Evolutionary conservation across 2,113 vertebrate species (phyloP), one percentile per base, ranked within the genome.

Genomic region (Gambusia affinis): DNA sequence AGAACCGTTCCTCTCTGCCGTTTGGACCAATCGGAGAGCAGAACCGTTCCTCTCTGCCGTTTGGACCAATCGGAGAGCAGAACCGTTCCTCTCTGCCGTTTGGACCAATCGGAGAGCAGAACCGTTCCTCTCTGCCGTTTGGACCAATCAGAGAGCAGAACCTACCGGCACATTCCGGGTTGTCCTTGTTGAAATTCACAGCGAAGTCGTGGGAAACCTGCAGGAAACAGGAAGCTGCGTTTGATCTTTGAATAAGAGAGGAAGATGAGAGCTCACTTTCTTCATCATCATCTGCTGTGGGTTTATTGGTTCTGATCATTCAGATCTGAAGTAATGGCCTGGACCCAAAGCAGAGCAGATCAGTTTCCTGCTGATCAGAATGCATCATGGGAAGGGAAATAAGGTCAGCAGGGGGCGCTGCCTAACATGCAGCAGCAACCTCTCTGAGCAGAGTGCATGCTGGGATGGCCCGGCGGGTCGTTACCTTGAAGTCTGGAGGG

Each of bases 141-240:
- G 65, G 10, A 47, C 72, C 64, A 84, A 60, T 44, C 44, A 8
- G 28, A 44, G 17, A 1, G 24, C 64, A 86, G 79, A 28, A 3
- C 81, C 8, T 94, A 99, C 98, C 98, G 96, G 96, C 97, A 93
- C 97, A 99, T 92, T 99, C 97, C 0, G 98, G 97, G 81, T 99
- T 99, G 72, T 98, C 97, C 94, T 98, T 95, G 47, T 98, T 98
- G 93, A 99, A 99, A 93, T 98, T 99, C 92, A 99, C 97, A 35
- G 98, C 97, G 85, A 99, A 99, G 94, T 99, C 97, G 69, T 98
- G 98, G 82, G 97, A 99, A 57, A 99, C 96, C 98, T 99, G 80
- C 79, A 78, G 28, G 31, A 29, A 0, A 75, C n/a, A 78, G 64
- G 62, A 77, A 65, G 69, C 10, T 47, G 51, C 8, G 8, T 84